Evolutionary conservation across 1,140 invertebrate genomes (phyloP).

Genomic region (Drosophila murphyi): DNA sequence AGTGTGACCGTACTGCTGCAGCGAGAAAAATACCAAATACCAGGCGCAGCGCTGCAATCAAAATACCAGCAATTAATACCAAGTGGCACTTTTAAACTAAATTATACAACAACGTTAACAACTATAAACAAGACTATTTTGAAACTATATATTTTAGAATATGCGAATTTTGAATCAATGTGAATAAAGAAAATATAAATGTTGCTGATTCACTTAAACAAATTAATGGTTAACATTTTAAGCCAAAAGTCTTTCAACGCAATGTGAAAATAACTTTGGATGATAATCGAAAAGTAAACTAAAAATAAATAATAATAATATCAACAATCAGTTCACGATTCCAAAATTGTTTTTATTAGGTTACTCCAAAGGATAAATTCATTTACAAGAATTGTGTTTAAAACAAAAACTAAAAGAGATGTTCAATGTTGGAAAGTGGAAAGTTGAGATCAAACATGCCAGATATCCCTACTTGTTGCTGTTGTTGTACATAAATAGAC

Average conservation of each 20-base stretch:
- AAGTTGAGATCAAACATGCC: slow-evolving; percentile 48
- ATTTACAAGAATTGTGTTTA: neutral
- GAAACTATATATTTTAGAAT: too few relatives aligned
- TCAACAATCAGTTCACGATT: neutral
- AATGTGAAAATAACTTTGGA: too few relatives aligned
- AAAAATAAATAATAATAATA: too few relatives aligned
- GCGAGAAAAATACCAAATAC: neutral
- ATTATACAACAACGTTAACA: too few relatives aligned
- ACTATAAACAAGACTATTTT: too few relatives aligned
- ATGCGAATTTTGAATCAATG: too few relatives aligned
- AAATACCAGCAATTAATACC: neutral
- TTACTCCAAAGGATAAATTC: slow-evolving; percentile 8
- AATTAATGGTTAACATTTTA: neutral
- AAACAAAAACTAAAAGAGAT: slow-evolving; percentile 5
- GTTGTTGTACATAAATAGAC: neutral
- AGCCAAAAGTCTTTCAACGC: too few relatives aligned
- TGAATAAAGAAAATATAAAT: too few relatives aligned
- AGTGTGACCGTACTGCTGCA: slow-evolving; percentile 13
- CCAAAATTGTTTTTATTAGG: slow-evolving; percentile 32
- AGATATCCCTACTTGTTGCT: slow-evolving; percentile 10
- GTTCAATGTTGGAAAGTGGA: neutral
- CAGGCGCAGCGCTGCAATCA: too few relatives aligned
- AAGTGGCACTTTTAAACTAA: too few relatives aligned
- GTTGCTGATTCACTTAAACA: neutral
- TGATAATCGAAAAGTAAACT: too few relatives aligned